Conservation (phyloP, 2,113 vertebrate genomes). For the Solea senegalensis region DNA sequence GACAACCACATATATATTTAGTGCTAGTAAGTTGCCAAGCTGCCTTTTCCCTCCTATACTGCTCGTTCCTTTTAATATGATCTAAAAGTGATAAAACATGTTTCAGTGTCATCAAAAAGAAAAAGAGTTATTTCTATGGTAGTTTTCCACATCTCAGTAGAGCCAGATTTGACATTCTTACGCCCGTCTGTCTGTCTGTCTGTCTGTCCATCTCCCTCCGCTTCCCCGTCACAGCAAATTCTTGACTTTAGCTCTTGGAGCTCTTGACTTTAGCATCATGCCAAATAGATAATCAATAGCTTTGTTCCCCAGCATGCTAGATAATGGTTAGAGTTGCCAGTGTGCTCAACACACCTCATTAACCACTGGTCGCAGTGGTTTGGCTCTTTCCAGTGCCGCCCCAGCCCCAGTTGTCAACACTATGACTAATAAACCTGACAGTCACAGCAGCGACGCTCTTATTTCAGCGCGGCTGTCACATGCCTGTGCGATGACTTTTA, state of each 20-base stretch:
- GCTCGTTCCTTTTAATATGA: conserved; percentile 12
- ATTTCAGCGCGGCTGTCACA: conserved; percentile 45
- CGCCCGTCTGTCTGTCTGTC: neutral
- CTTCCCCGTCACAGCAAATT: neutral
- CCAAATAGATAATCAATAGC: conserved; percentile 73
- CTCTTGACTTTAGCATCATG: conserved; percentile 44
- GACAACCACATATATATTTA: neutral
- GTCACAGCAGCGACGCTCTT: conserved; percentile 51
- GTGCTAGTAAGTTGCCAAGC: neutral
- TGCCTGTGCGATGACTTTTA: neutral
- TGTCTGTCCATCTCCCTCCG: neutral
- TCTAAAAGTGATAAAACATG: no score
- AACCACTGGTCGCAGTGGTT: conserved; percentile 60
- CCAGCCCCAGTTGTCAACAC: conserved; percentile 42
- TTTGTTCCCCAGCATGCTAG: conserved; percentile 57
- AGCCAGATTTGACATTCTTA: conserved; percentile 24
- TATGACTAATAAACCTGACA: conserved; percentile 69
- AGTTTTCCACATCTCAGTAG: neutral
- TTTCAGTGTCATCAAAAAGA: no score
- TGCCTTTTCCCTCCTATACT: neutral
- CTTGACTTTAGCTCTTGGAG: no score
- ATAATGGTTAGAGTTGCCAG: conserved; percentile 64
- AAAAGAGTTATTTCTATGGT: no score
- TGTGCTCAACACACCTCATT: conserved; percentile 72
- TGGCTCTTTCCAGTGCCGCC: conserved; percentile 42